phyloP scores from a whole-genome alignment of 2,113 vertebrate genomes.

The Apodemus sylvaticus region DNA sequence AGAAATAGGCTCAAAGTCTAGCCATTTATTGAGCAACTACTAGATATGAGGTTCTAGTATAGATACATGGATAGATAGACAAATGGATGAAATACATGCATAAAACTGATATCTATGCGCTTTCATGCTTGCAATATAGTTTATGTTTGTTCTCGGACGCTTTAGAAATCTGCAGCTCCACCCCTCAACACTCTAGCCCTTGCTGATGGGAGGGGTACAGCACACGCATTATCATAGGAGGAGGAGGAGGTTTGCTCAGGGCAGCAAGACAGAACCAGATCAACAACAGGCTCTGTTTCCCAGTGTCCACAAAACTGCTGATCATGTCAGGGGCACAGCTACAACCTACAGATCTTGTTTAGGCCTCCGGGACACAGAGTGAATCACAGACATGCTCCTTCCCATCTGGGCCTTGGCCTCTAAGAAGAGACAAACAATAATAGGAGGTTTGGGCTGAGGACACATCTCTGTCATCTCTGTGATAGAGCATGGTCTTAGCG shows the following conservation, averaged over 20 bases:
- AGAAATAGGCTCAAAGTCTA: not conserved
- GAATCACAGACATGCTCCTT: not conserved
- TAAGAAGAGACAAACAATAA: not conserved
- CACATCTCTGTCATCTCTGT: too few relatives aligned
- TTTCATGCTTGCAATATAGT: not conserved
- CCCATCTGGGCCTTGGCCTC: not conserved
- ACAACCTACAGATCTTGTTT: not conserved
- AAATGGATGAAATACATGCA: not conserved
- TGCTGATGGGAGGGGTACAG: not conserved
- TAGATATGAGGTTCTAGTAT: too few relatives aligned
- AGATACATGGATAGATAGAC: not conserved
- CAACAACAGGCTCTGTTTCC: not conserved
- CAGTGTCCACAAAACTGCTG: not conserved
- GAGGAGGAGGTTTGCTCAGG: not conserved
- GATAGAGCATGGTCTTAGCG: not conserved
- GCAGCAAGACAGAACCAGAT: not conserved
- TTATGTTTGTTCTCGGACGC: too few relatives aligned
- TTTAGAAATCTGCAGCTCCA: not conserved
- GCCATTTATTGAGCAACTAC: not conserved
- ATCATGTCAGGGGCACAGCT: not conserved
- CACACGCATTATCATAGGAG: rapidly evolving
- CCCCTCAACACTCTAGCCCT: not conserved
- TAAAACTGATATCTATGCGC: not conserved
- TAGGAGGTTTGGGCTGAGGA: not conserved
- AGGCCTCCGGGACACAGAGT: not conserved